Conservation (phyloP, 2,113 vertebrate genomes). For the Steatornis caripensis region DNA sequence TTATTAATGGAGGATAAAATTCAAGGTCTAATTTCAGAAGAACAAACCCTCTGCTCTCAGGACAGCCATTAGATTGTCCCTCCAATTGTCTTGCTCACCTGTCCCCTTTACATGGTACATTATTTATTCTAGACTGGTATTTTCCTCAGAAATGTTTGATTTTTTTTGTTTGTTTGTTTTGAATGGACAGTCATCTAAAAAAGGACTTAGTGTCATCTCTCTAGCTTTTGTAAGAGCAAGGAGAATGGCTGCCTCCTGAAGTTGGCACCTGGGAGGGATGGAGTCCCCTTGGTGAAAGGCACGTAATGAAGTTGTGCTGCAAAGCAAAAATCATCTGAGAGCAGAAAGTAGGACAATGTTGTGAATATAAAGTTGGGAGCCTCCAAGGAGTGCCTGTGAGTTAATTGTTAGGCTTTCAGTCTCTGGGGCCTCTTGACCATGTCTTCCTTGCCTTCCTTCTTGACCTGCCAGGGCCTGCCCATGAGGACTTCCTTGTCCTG, state of each 20-base stretch:
- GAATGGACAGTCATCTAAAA: neutral
- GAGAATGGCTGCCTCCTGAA: neutral
- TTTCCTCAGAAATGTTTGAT: neutral
- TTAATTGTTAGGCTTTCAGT: conserved; percentile 22
- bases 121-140: neutral
- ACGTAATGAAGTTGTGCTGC: neutral
- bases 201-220: neutral
- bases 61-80: neutral
- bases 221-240: neutral
- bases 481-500: neutral
- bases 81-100: neutral
- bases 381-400: neutral
- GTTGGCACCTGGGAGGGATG: neutral
- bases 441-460: neutral
- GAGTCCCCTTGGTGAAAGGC: neutral
- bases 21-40: conserved; percentile 26
- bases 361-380: neutral
- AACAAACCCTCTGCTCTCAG: neutral
- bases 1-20: conserved; percentile 32
- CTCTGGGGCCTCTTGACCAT: neutral
- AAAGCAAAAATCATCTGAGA: conserved; percentile 20
- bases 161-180: neutral
- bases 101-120: neutral
- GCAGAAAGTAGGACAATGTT: conserved; percentile 33
- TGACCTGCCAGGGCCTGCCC: neutral